Base-by-base conservation (phyloP, 2,888 invertebrate species). In the Lagria hirta region DNA sequence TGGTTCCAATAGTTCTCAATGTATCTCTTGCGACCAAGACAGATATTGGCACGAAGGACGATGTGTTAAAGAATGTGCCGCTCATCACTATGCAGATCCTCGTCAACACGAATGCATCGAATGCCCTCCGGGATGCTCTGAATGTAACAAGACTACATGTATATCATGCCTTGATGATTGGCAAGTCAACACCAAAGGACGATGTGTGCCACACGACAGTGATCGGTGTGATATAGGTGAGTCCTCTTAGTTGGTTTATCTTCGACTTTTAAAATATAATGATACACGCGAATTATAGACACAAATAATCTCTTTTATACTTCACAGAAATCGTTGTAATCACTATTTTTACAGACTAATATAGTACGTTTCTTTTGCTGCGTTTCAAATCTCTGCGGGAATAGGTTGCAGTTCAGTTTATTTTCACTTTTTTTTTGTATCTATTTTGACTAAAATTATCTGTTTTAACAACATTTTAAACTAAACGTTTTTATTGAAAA, bases 21-120 rank as follows among this genome's bases (percentile, higher is more conserved):
- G 92, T 72, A 85, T 90, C 57, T 82, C 85, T 7, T 93, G 93
- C 71, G 83, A 83, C 47, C 73, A 82, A 20, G 84, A 85, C 30
- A 79, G 79, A 46, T 88, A 82, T 65, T 80, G 84, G 44, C 75
- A 82, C 57, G 81, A 85, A 53, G 88, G 86, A 33, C 78, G 79
- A 37, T 91, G 91, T 67, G 75, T 83, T 20, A 75, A 78, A 49
- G 78, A 78, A 42, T 92, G 91, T 62, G 88, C 88, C 1, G 75
- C 76, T 35, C 84, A 85, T 24, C 84, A 81, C 68, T 89, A 82
- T 66, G 82, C 84, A 5, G 88, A 89, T 64, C 83, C 83, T 58
- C 86, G 86, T 61, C 80, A 87, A 43, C 80, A 83, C 52, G 89
- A 89, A 69, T 91, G 91, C 68, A 76, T 88, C 57, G 78, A 79